Evolutionary conservation across 2,888 invertebrate species (phyloP), one percentile per base, ranked within the genome.

Genomic region (Sylvicola fuscatus): DNA sequence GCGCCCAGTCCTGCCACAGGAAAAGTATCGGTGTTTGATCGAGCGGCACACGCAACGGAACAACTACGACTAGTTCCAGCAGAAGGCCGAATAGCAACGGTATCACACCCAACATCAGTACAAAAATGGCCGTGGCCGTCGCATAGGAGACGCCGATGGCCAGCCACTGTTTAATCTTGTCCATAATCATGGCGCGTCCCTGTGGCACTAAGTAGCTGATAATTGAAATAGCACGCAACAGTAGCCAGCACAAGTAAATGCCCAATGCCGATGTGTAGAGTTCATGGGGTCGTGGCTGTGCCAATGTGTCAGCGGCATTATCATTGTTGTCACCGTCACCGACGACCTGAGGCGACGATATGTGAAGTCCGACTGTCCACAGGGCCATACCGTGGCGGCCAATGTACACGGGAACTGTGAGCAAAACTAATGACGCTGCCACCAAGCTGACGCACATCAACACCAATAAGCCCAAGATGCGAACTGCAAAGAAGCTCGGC

Each of bases 1-100:
- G 64, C 0, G 95, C 95, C 97, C 97, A 98, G 61, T 97, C 93
- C 47, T 95, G 84, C 83, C 83, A 84, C 34, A 84, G 69, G 52
- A 84, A 86, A 38, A 83, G 62, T 26, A 84, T 79, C 0, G 84
- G 95, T 6, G 89, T 87, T 58, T 93, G 89, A 44, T 84, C 79
- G 3, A 90, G 62, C 0, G 92, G 87, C 15, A 97, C 92, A 8
- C 95, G 66, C 14, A 97, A 62, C 0, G 98, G 98, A 12, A 92
- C 82, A 13, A 97, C 83, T 14, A 87, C 65, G 3, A 89, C 84
- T 49, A 93, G 63, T 53, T 97, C 95, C 41, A 98, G 69, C 35
- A 93, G 67, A 42, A 95, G 61, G 0, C 97, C 95, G 50, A 93
- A 83, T 44, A 97, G 65, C 37, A 93, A 64, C 1, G 92, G 97